Evolutionary conservation across 2,888 invertebrate species (phyloP).

Genomic region (Nowickia ferox): DNA sequence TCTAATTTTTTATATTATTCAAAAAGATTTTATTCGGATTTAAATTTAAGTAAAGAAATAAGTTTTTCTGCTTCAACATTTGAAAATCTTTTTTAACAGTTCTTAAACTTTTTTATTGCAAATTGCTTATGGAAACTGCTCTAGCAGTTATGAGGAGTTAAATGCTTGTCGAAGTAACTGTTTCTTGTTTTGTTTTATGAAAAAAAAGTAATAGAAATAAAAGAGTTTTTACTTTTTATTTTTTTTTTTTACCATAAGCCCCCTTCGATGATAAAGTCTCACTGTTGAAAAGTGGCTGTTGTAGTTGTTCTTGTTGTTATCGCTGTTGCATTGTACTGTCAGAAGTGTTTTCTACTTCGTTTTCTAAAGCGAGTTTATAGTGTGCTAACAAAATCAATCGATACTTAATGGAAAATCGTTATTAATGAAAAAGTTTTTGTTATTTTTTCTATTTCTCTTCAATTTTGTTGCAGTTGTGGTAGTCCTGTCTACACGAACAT

Average conservation of each 20-base stretch:
- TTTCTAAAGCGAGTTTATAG: constrained; percentile 68
- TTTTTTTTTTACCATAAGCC: constrained; percentile 40
- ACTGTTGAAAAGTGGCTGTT: constrained; percentile 13
- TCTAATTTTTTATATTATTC: background rate
- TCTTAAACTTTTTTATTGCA: constrained; percentile 20
- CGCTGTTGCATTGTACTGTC: constrained; percentile 64
- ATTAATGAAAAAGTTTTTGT: constrained; percentile 82
- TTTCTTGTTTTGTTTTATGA: constrained; percentile 47
- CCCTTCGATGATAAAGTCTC: constrained; percentile 45
- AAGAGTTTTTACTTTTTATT: constrained; percentile 24
- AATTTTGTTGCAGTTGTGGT: constrained; percentile 45
- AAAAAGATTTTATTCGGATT: constrained; percentile 63
- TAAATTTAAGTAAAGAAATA: constrained; percentile 46
- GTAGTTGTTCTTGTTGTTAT: constrained; percentile 52
- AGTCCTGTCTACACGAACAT: constrained; percentile 36
- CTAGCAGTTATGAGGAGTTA: constrained; percentile 69
- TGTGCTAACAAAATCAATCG: constrained; percentile 82
- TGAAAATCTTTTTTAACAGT: constrained; percentile 32
- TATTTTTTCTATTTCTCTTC: constrained; percentile 18
- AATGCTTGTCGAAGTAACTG: constrained; percentile 64
- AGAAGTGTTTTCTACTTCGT: constrained; percentile 67
- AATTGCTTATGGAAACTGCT: background rate
- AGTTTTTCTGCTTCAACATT: constrained; percentile 9
- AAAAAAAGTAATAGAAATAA: constrained; percentile 30
- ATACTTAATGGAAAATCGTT: constrained; percentile 83